Base-by-base conservation (phyloP, 2,113 vertebrate species). In the Excalfactoria chinensis region DNA sequence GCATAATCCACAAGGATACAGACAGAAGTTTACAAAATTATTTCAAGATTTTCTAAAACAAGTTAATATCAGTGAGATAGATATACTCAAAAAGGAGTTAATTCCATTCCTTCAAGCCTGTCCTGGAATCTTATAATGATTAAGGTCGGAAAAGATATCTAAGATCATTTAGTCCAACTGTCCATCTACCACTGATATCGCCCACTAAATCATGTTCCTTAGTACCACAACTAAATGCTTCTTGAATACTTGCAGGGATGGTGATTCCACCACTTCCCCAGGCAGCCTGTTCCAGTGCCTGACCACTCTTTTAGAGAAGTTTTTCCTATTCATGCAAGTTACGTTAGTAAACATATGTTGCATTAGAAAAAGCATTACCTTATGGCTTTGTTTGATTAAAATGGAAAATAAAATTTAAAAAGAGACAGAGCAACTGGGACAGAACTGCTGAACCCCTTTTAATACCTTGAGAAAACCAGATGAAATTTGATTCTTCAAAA, bases 341-440 rank as follows among this genome's bases (percentile, higher is more conserved):
- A 46, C 11, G 7, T 59, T 49, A 69, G 71, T 78, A 85, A 93
- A 75, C 5, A 20, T 63, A 76, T 30, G 32, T 10, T 20, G 11
- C 53, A 62, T 70, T 53, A 91, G 58, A 62, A 92, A 71, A 85
- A 79, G 7, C 49, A 70, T 11, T 72, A 8, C 18, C 58, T 93
- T 77, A 41, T 79, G 41, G 60, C 26, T 86, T 87, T 88, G 72
- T 88, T 87, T 88, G 70, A 60, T 55, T 80, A 73, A 93, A 81
- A 81, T 71, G 13, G 23, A 77, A 90, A 88, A 51, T 46, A 18
- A 62, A 80, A 51, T 53, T 53, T 15, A 68, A 73, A 34, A 1
- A 22, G 12, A n/a, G 32, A 30, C 7, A 48, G 26, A 20, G 9
- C 68, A 79, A 67, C 40, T 89, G 25, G 17, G 35, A 19, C 90